Evolutionary conservation across 2,113 vertebrate species (phyloP), one percentile per base, ranked within the genome.

Genomic region (Atlantisia rogersi): DNA sequence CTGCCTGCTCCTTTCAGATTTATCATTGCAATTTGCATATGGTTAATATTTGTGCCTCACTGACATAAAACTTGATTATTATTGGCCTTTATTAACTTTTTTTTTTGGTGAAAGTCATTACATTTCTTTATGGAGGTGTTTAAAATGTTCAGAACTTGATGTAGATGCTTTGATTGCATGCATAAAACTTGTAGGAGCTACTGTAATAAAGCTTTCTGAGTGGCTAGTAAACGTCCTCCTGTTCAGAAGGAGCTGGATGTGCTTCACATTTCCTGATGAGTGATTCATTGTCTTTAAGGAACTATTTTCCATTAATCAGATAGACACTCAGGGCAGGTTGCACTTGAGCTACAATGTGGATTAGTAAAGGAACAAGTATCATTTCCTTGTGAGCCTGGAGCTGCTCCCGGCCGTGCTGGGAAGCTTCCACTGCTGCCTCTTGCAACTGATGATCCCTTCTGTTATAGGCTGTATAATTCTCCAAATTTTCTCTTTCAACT

Each of bases 51-150:
- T 96, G 59, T 92, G 74, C 65, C 60, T 95, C 25, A 1, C 29
- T 79, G 74, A 76, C 1, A 15, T 82, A 82, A 90, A 87, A 79
- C 32, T 83, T 83, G 68, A 48, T 80, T 82, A 80, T 91, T 96
- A 80, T 88, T 89, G 73, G 73, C 60, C 19, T 96, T 97, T 95
- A 82, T 90, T 95, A 92, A 55, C 39, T 94, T 88, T 76, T 94
- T 90, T 76, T 75, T 75, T 44, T 75, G 60, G 48, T 86, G 86
- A 75, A 37, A 60, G 79, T 80, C 68, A 63, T 78, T 95, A 78
- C 24, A 91, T 79, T 96, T 69, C 52, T 96, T 96, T 88, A 83
- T 96, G 84, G 56, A 86, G 68, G 55, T 91, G 82, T 92, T 96
- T 91, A 86, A 96, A 95, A 92, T 70, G 58, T 86, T 79, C 92